Percentiles rank a stretch among this genome's conserved stretches.
Evolutionary conservation across 2,113 vertebrate genomes (phyloP).

Genomic region (Uropsilus gracilis): DNA sequence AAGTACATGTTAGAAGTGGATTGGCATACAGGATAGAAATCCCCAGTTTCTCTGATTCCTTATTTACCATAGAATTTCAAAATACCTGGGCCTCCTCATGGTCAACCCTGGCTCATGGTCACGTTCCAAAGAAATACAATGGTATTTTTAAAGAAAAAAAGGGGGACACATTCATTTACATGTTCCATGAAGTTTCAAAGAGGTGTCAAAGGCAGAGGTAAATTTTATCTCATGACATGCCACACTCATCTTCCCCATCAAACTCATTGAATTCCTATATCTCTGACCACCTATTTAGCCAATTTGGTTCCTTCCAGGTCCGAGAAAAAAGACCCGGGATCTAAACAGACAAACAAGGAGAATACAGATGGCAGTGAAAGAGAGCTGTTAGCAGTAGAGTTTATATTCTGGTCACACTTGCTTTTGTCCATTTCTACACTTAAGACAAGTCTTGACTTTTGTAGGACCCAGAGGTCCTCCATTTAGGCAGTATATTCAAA

Average conservation of each 20-base stretch:
- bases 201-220: neutral
- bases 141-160: neutral
- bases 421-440: neutral
- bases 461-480: neutral
- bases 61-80: neutral
- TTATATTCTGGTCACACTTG: neutral
- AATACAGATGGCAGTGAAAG: neutral
- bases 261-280: neutral
- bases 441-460: neutral
- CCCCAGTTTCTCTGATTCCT: neutral
- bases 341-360: neutral
- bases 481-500: neutral
- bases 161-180: neutral
- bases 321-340: neutral
- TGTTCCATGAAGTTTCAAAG: neutral
- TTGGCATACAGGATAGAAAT: accelerated
- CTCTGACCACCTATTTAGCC: neutral
- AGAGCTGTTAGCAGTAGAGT: no score
- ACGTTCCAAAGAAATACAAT: neutral
- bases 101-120: neutral
- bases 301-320: neutral
- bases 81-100: neutral
- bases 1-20: neutral
- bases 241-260: neutral
- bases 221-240: neutral